phyloP scores from a whole-genome alignment of 2,113 vertebrate species.

The Catagonus wagneri region DNA sequence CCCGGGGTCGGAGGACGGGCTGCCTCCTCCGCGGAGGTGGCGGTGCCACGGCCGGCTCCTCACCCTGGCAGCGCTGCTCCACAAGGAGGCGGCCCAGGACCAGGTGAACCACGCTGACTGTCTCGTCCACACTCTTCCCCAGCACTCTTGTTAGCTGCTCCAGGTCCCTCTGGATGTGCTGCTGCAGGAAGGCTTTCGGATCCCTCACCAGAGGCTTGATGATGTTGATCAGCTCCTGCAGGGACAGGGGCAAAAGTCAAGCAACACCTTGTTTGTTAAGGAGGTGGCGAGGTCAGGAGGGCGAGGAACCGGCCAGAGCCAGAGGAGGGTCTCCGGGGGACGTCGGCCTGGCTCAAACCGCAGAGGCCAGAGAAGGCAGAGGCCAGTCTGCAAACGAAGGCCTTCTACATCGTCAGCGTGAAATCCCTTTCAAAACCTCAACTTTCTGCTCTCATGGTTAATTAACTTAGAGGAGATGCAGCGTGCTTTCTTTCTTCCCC shows the following conservation, averaged over 20 bases:
- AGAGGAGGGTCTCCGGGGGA: not conserved
- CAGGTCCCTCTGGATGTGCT: conserved; percentile 91
- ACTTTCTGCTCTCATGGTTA: no score
- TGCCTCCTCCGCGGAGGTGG: fast-evolving
- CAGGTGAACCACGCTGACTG: conserved; percentile 88
- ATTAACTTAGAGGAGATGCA: not conserved
- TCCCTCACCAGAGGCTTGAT: conserved; percentile 89
- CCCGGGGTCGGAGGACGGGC: not conserved
- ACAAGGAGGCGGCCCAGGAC: conserved; percentile 88
- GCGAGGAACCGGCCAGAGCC: fast-evolving
- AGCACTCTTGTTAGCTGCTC: conserved; percentile 89
- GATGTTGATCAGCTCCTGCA: conserved; percentile 86
- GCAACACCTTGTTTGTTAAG: fast-evolving
- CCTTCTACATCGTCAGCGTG: fast-evolving
- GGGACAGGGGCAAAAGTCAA: not conserved
- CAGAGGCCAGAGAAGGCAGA: not conserved
- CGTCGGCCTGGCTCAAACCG: fast-evolving
- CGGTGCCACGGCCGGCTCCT: conserved; percentile 40
- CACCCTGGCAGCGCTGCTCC: conserved; percentile 83
- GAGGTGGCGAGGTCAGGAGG: fast-evolving
- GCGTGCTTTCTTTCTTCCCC: not conserved
- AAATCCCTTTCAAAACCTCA: no score
- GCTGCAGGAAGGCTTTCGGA: conserved; percentile 87
- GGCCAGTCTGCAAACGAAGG: not conserved
- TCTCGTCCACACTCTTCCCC: conserved; percentile 93